Evolutionary conservation across 2,888 invertebrate genomes (phyloP).

Genomic region (Tachina fera): DNA sequence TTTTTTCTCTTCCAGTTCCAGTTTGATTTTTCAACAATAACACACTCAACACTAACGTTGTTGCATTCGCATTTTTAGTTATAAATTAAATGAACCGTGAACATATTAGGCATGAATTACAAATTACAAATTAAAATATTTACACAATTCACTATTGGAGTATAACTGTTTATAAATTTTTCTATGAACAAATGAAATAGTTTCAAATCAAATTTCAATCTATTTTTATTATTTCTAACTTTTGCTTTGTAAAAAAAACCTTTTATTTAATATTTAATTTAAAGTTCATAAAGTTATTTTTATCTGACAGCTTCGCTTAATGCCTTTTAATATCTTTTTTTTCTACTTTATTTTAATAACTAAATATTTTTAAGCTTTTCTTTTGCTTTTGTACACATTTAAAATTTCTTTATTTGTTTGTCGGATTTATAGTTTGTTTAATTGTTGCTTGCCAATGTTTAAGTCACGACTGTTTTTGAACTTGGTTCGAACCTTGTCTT

Average conservation of each 20-base stretch:
- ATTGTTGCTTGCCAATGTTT: conserved; percentile 75
- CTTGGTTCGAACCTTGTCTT: conserved; percentile 78
- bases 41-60: conserved; percentile 12
- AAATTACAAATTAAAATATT: conserved; percentile 1
- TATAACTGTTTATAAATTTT: conserved; percentile 1
- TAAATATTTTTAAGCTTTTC: conserved; percentile 7
- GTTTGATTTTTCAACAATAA: conserved; percentile 25
- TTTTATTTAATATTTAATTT: conserved; percentile 11
- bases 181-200: conserved; percentile 1
- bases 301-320: neutral
- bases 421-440: conserved; percentile 37
- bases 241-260: neutral
- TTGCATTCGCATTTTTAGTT: conserved; percentile 15
- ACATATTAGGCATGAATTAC: conserved; percentile 10
- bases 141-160: neutral
- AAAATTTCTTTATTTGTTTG: conserved; percentile 16
- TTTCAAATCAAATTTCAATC: neutral
- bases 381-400: conserved; percentile 9
- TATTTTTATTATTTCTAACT: neutral
- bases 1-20: neutral
- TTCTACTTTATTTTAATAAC: conserved; percentile 25
- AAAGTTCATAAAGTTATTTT: neutral
- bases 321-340: conserved; percentile 6
- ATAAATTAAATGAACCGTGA: conserved; percentile 46
- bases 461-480: conserved; percentile 77